Evolutionary conservation across 2,113 vertebrate genomes (phyloP).

Genomic region (Monopterus albus): DNA sequence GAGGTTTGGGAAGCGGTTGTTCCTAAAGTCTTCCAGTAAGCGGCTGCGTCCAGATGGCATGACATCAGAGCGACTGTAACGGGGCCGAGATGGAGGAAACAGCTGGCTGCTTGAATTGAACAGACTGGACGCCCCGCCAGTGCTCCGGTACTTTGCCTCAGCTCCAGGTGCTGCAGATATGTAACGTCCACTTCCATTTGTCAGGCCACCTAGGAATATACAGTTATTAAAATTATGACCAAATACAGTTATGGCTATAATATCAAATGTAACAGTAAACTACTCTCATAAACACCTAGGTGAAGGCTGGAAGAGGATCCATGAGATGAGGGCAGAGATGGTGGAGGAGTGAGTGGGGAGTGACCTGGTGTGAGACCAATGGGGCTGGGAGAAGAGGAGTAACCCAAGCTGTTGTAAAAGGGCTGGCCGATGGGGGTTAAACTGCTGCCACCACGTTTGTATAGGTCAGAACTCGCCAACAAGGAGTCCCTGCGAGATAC

Average conservation of each 20-base stretch:
- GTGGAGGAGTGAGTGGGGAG: conserved; percentile 97
- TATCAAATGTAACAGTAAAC: not conserved
- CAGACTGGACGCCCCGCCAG: conserved; percentile 90
- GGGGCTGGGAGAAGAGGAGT: conserved; percentile 97
- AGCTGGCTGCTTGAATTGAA: conserved; percentile 97
- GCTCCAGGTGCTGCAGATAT: conserved; percentile 97
- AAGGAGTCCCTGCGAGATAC: conserved; percentile 96
- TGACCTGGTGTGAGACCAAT: conserved; percentile 96
- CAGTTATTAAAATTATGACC: not conserved
- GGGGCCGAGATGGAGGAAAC: conserved; percentile 93
- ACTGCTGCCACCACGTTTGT: conserved; percentile 96
- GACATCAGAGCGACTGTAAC: conserved; percentile 95
- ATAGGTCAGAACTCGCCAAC: conserved; percentile 94
- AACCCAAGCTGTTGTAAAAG: conserved; percentile 98
- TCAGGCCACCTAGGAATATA: conserved; percentile 88
- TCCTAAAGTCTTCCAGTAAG: conserved; percentile 94
- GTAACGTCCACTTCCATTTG: conserved; percentile 96
- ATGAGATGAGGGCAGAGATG: conserved; percentile 94
- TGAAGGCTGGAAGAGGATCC: conserved; percentile 98
- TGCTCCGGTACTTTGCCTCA: conserved; percentile 94
- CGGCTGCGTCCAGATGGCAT: conserved; percentile 96
- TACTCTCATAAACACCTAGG: conserved; percentile 83
- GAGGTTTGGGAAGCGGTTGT: conserved; percentile 97
- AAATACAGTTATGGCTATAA: not conserved
- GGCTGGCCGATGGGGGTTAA: conserved; percentile 96